These are phyloP conservation scores for Malacoctenus gilli DNA, from an alignment of 2,797 vertebrate genomes.

Conservation along the genomic window DNA sequence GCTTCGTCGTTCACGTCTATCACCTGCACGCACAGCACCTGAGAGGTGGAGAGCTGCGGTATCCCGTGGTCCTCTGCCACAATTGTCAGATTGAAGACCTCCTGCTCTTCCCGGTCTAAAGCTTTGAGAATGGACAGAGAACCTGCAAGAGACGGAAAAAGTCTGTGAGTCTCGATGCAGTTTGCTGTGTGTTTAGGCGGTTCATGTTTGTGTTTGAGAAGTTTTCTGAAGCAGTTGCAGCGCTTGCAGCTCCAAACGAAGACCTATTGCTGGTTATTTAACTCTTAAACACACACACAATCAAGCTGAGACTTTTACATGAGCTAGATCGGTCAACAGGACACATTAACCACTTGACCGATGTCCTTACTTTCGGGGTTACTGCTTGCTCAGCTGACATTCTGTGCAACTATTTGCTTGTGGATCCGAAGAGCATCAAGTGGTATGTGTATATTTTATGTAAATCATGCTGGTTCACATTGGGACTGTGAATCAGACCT, in stretches of 20 bases:
- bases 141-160: conserved; percentile 39
- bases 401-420: conserved; percentile 11
- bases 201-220: conserved; percentile 11
- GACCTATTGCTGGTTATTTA: conserved; percentile 31
- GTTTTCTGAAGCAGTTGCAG: conserved; percentile 46
- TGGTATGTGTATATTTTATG: conserved; percentile 18
- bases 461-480: conserved; percentile 27
- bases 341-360: not conserved
- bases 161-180: not conserved
- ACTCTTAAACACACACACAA: no score
- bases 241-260: conserved; percentile 36
- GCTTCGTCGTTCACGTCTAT: conserved; percentile 94
- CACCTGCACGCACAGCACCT: conserved; percentile 89
- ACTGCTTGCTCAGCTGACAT: conserved; percentile 7
- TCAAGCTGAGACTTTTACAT: no score
- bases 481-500: conserved; percentile 39
- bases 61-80: conserved; percentile 89
- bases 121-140: conserved; percentile 82
- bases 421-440: conserved; percentile 45
- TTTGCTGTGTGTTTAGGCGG: conserved; percentile 17
- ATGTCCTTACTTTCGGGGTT: conserved; percentile 14
- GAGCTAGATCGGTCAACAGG: conserved; percentile 7
- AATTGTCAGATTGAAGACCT: conserved; percentile 88
- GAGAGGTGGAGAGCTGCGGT: conserved; percentile 87
- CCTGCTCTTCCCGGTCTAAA: conserved; percentile 89